Evolutionary conservation across 2,113 vertebrate species (phyloP).

Genomic region (Brachionichthys hirsutus): DNA sequence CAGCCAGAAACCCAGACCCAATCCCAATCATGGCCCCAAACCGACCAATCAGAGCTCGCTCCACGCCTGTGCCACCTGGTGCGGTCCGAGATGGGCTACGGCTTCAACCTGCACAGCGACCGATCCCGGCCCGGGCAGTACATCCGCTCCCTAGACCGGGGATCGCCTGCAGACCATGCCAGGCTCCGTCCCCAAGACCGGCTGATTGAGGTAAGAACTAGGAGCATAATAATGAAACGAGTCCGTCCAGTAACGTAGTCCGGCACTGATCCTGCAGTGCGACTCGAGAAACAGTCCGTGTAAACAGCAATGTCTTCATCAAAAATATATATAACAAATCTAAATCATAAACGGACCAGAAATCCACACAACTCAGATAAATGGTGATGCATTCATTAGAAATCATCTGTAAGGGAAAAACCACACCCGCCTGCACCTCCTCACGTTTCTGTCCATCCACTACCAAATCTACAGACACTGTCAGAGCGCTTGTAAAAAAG

Average conservation of each 20-base stretch:
- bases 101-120: constrained; percentile 97
- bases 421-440: no score
- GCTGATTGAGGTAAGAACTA: constrained; percentile 83
- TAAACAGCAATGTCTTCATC: no score
- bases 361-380: no score
- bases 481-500: constrained; percentile 16
- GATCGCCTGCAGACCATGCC: constrained; percentile 85
- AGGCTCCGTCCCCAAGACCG: constrained; percentile 91
- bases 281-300: no score
- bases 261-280: no score
- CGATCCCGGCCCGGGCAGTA: constrained; percentile 92
- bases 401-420: no score
- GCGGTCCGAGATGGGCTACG: constrained; percentile 87
- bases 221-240: no score
- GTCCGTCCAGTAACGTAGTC: no score
- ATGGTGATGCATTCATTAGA: no score
- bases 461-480: not conserved
- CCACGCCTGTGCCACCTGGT: constrained; percentile 91
- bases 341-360: no score
- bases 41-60: constrained; percentile 75
- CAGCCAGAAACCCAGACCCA: constrained; percentile 47
- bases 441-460: no score
- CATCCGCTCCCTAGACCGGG: constrained; percentile 90
- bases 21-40: constrained; percentile 8
- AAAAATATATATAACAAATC: no score